phyloP scores from a whole-genome alignment of 2,888 invertebrate genomes.

The Pterostichus madidus region DNA sequence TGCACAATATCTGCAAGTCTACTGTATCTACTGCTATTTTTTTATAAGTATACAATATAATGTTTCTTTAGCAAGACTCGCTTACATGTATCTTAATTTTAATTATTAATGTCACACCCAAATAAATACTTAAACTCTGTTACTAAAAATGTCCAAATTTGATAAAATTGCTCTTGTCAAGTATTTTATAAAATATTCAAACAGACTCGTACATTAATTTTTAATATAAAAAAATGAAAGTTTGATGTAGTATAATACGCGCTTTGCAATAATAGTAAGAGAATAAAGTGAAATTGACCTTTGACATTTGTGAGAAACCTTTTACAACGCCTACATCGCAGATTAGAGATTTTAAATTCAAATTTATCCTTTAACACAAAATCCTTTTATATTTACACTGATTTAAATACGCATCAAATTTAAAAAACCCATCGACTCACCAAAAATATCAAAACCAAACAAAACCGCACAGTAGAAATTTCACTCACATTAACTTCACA shows the following conservation, averaged over 20 bases:
- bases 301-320: conserved; percentile 26
- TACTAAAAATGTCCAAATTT: too few relatives aligned
- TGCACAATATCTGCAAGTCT: too few relatives aligned
- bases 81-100: too few relatives aligned
- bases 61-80: too few relatives aligned
- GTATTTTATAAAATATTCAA: too few relatives aligned
- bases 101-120: too few relatives aligned
- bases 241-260: neutral
- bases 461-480: neutral
- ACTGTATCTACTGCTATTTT: too few relatives aligned
- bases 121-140: too few relatives aligned
- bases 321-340: conserved; percentile 10
- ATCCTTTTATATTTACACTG: neutral
- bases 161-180: too few relatives aligned
- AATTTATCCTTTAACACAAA: neutral
- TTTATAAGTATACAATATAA: too few relatives aligned
- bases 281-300: conserved; percentile 46
- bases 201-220: too few relatives aligned
- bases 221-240: too few relatives aligned
- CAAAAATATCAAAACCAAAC: neutral
- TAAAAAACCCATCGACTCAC: neutral
- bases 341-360: neutral
- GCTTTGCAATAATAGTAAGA: neutral
- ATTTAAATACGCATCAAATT: neutral
- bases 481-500: conserved; percentile 1